These are phyloP conservation scores for Arvicanthis niloticus DNA, from an alignment of 2,113 vertebrate species.

Conservation along the genomic window DNA sequence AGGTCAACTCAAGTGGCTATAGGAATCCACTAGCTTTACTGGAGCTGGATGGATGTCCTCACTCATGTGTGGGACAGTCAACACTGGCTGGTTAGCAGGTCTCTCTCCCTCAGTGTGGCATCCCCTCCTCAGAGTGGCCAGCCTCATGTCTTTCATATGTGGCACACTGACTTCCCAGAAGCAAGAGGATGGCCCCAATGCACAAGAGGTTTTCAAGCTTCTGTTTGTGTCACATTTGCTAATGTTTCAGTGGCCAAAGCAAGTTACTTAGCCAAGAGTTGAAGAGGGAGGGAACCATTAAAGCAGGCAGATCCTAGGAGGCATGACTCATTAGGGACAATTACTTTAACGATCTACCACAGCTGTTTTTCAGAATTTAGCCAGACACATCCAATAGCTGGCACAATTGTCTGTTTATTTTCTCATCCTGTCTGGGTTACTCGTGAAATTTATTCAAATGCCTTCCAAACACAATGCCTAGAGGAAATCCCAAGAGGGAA, in stretches of 20 bases:
- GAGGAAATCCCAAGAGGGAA: constrained; percentile 20
- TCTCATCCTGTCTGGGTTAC: constrained; percentile 38
- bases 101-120: neutral
- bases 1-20: constrained; percentile 15
- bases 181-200: neutral
- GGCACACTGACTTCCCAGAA: constrained; percentile 25
- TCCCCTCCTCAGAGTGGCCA: neutral
- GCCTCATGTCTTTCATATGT: constrained; percentile 11
- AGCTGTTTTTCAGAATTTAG: constrained; percentile 64
- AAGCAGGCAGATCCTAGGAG: constrained; percentile 52
- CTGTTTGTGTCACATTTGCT: constrained; percentile 61
- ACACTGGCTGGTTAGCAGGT: neutral
- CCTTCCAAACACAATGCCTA: constrained; percentile 58
- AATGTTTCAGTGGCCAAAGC: constrained; percentile 38
- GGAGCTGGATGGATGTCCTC: neutral
- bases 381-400: constrained; percentile 39
- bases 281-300: constrained; percentile 42
- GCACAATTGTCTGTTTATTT: constrained; percentile 58
- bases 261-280: constrained; percentile 37
- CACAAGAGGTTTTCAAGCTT: constrained; percentile 53
- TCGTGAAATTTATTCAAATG: constrained; percentile 51
- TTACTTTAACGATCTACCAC: constrained; percentile 65
- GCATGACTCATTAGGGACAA: constrained; percentile 58
- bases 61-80: neutral
- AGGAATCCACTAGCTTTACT: neutral